Evolutionary conservation across 2,888 invertebrate species (phyloP), one percentile per base, ranked within the genome.

Genomic region (Camptogramma bilineatum): DNA sequence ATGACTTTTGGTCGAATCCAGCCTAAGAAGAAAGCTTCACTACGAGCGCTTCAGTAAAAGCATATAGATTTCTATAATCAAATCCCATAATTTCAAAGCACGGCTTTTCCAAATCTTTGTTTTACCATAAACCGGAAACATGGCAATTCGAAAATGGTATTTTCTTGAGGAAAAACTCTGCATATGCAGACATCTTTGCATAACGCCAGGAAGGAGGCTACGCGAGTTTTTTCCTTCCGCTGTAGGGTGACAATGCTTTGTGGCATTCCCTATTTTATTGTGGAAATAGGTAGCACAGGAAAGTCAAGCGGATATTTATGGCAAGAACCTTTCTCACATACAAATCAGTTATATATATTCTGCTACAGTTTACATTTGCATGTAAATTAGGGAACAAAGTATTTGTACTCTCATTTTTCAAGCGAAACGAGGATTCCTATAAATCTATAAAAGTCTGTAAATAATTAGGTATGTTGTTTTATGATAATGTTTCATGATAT

Each of bases 131-230:
- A 58, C 42, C 57, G 61, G 16, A 64, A 55, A 60, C 56, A 62
- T 16, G 48, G 47, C 56, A 69, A 66, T 66, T 60, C 18, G 59
- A 44, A 62, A 58, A 64, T 51, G 24, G 46, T 55, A 63, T 64
- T 61, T 66, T 66, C 64, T 64, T 62, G 51, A 47, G 64, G 65
- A 58, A 64, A 39, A 66, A 58, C 61, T 59, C 54, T 54, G 18
- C n/a, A 52, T 52, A 59, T 50, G 58, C 58, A 59, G 63, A 64
- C 63, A 55, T 51, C 51, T 63, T 69, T 63, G 62, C 62, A 62
- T 67, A 64, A 62, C 56, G 54, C 21, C 19, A 52, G 60, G 54
- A 46, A 53, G 64, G 52, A 67, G 63, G 13, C 60, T 44, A 52
- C 63, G 56, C 47, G 50, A 44, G 51, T 57, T 54, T 64, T 39